Percentiles rank a stretch among this genome's conserved stretches.
Conservation (phyloP, 2,888 invertebrate genomes). For the Tolmerus cingulatus region DNA sequence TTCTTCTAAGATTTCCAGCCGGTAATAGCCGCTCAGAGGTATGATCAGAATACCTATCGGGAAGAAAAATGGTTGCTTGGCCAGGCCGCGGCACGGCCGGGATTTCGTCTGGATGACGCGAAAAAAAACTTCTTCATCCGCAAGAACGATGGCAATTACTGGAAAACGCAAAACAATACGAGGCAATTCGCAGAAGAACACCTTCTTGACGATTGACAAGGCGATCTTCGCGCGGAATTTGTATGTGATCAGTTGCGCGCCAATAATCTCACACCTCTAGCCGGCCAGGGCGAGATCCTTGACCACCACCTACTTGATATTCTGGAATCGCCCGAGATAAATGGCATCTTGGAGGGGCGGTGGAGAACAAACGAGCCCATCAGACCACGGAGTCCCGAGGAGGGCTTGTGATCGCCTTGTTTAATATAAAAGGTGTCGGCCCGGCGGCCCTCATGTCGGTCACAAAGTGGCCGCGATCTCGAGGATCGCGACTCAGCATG, state of each 20-base stretch:
- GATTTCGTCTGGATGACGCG: background rate
- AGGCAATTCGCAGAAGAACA: conserved; percentile 20
- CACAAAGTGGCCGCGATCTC: background rate
- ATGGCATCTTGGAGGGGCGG: conserved; percentile 6
- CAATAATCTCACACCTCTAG: conserved; percentile 40
- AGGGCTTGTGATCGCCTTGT: background rate
- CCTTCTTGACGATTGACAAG: conserved; percentile 31
- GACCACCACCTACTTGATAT: conserved; percentile 38
- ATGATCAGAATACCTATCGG: background rate
- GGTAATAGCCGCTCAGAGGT: background rate
- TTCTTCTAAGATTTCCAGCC: background rate
- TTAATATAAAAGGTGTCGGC: conserved; percentile 23
- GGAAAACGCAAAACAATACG: conserved; percentile 35
- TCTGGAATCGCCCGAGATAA: conserved; percentile 33
- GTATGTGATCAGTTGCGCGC: conserved; percentile 33
- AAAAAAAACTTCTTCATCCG: background rate
- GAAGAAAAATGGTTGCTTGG: background rate
- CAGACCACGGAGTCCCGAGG: background rate
- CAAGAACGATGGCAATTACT: conserved; percentile 9
- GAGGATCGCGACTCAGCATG: background rate
- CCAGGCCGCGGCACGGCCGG: background rate
- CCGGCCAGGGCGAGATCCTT: conserved; percentile 14
- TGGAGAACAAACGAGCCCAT: conserved; percentile 28
- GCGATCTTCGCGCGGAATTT: conserved; percentile 26
- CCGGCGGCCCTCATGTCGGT: conserved; percentile 4